Base-by-base conservation (phyloP, 2,113 vertebrate genomes). In the Raja brachyura region DNA sequence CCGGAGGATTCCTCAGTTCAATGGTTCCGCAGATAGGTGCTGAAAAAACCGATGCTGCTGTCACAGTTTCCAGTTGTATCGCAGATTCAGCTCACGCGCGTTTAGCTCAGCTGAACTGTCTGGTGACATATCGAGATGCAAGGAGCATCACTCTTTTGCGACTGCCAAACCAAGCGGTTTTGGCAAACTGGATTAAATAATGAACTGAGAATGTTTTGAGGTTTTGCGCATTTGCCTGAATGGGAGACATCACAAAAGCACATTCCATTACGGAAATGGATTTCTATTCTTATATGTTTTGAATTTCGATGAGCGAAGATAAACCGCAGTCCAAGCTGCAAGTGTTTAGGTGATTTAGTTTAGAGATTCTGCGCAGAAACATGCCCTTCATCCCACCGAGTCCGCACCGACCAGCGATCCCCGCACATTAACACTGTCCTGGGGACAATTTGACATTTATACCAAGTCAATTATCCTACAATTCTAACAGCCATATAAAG, bases 191-290 rank as follows among this genome's bases (percentile, higher is more conserved):
- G 13, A 88, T 63, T 63, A 88, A 88, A 88, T 88, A 88, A 63
- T 63, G 63, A 86, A 31, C 83, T 66, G 83, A 88, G 59, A 88
- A 18, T 88, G 83, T 88, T 88, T 88, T 63, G 83, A 88, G 63
- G 59, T 88, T 88, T 88, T 88, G 59, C 14, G 28, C 56, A 33
- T 88, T 88, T 88, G 83, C 63, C 83, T 88, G 59, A 88, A 77
- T 77, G n/a, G n/a, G 83, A 88, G 83, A 88, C 83, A 66, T 88
- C 63, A 88, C 59, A 88, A 88, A 88, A 88, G n/a, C 16, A n/a
- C 83, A 88, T 88, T 88, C 83, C 83, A 88, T 88, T 63, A 88
- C 5, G 28, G 63, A 88, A 88, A 14, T 63, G 59, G 28, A 88
- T 88, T 88, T 88, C 10, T 61, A 63, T 63, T 88, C 83, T 63